Conservation (phyloP, 2,113 vertebrate genomes). For the Grammomys dolichurus region DNA sequence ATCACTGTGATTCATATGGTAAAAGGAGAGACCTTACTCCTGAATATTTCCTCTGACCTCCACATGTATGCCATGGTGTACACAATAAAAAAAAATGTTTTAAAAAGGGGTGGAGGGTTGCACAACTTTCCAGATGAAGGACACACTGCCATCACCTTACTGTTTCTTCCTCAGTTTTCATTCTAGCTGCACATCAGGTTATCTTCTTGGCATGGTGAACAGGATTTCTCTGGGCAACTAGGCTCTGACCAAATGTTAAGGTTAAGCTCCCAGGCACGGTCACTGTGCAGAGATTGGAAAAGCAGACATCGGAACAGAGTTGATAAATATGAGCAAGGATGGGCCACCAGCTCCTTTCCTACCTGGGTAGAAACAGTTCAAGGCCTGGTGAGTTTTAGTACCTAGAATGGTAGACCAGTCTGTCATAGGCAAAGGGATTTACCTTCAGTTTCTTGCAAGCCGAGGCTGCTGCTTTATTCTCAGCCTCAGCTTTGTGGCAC, state of each 20-base stretch:
- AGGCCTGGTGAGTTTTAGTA: background rate
- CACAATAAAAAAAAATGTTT: background rate
- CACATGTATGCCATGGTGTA: background rate
- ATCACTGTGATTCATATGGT: background rate
- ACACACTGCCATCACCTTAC: background rate
- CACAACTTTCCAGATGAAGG: background rate
- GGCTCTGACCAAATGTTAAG: background rate
- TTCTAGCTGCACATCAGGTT: accelerated
- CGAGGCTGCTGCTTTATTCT: constrained; percentile 93
- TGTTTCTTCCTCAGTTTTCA: background rate
- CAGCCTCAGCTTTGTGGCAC: constrained; percentile 89
- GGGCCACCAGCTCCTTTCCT: no score
- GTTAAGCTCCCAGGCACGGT: background rate
- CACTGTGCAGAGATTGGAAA: background rate
- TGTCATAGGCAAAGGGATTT: background rate
- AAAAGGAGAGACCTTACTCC: no score
- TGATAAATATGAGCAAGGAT: no score
- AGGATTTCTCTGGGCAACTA: background rate
- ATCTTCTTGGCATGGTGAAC: background rate
- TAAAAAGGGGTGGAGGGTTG: accelerated
- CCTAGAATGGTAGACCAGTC: background rate
- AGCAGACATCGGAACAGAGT: background rate
- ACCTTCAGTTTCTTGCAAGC: constrained; percentile 97
- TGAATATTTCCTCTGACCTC: background rate
- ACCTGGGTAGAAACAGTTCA: no score